A percentile compares a stretch with the other conserved stretches of the same genome.
These are phyloP conservation scores for Meloidogyne chitwoodi DNA, from an alignment of 1,140 invertebrate species.

Conservation along the genomic window DNA sequence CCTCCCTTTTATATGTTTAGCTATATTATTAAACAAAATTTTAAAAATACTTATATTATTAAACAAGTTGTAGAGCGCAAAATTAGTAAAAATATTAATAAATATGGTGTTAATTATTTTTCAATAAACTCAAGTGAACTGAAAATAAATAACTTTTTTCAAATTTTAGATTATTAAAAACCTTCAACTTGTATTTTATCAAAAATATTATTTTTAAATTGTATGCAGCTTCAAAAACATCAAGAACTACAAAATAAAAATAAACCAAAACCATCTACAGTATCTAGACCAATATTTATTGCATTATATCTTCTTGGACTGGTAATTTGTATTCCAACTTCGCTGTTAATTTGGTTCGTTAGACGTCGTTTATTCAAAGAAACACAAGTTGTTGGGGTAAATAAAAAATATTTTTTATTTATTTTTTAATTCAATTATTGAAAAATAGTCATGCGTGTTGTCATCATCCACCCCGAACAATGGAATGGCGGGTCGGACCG, in stretches of 20 bases:
- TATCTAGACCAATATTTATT: slow-evolving; percentile 19
- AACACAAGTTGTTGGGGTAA: slow-evolving; percentile 49
- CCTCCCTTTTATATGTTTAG: neutral
- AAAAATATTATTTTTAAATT: neutral
- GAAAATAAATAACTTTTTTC: neutral
- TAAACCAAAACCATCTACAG: slow-evolving; percentile 5
- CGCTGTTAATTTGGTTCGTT: slow-evolving; percentile 49
- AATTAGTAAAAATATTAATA: neutral
- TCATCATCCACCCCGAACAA: slow-evolving; percentile 59
- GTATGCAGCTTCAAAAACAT: neutral
- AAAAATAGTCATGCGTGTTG: slow-evolving; percentile 53
- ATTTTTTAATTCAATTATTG: neutral
- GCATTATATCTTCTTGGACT: slow-evolving; percentile 40
- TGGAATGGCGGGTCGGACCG: slow-evolving; percentile 59
- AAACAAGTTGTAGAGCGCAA: neutral
- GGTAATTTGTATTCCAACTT: slow-evolving; percentile 48
- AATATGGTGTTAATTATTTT: neutral
- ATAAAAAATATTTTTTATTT: neutral
- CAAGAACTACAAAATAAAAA: neutral
- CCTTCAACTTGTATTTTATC: neutral
- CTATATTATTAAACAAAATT: neutral
- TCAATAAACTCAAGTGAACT: neutral
- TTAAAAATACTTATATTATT: too few relatives aligned
- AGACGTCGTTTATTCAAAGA: slow-evolving; percentile 49
- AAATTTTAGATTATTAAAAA: neutral